phyloP scores from a whole-genome alignment of 2,888 invertebrate species.

The Diplolepis rosae region DNA sequence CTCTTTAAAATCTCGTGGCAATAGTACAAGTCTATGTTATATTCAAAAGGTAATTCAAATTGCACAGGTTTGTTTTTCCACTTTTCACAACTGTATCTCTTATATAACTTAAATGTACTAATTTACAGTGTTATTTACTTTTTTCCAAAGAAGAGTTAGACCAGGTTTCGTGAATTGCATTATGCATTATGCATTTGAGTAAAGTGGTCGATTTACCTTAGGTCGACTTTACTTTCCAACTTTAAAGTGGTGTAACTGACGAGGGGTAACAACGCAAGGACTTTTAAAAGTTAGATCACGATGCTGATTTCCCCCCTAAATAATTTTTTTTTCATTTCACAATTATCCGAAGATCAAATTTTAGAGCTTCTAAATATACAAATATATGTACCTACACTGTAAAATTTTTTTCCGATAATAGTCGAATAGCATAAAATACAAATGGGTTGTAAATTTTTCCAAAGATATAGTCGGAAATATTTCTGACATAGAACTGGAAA shows the following conservation, averaged over 20 bases:
- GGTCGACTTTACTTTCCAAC: conserved; percentile 21
- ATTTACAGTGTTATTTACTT: neutral
- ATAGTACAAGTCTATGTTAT: neutral
- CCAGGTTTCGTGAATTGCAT: conserved; percentile 15
- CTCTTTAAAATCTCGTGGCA: neutral
- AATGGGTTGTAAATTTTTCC: no score
- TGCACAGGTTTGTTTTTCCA: neutral
- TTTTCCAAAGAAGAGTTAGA: neutral
- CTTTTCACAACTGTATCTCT: neutral
- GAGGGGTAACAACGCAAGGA: neutral
- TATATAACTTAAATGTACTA: neutral
- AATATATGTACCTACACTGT: neutral
- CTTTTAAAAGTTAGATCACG: neutral
- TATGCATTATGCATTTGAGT: conserved; percentile 22
- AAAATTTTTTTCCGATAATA: no score
- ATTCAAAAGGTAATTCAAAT: neutral
- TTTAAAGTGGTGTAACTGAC: conserved; percentile 9
- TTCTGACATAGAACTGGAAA: no score
- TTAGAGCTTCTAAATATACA: neutral
- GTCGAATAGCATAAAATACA: no score
- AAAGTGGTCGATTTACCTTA: conserved; percentile 18
- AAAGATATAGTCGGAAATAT: no score
- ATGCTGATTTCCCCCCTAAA: neutral
- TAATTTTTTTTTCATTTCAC: no score
- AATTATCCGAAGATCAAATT: neutral